These are phyloP conservation scores for Diceros bicornis DNA, from an alignment of 2,797 vertebrate genomes.

Conservation along the genomic window DNA sequence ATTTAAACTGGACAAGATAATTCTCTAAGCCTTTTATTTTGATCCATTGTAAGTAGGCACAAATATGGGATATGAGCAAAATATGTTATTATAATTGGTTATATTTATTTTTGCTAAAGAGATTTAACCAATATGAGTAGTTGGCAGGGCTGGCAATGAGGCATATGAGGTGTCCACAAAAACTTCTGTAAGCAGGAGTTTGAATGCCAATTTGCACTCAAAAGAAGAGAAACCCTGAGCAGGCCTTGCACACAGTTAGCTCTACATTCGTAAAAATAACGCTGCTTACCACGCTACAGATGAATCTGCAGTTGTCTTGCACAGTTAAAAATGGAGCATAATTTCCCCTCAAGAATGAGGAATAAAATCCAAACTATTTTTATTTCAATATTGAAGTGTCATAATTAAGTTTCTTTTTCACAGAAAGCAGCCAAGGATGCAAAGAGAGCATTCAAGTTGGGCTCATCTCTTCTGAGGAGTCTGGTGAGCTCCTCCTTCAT, in stretches of 20 bases:
- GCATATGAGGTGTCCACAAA: not conserved
- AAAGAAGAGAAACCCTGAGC: conserved; percentile 24
- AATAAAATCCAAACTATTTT: conserved; percentile 77
- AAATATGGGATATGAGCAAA: not conserved
- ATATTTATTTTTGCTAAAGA: conserved; percentile 36
- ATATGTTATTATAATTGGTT: not conserved
- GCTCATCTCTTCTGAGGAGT: not conserved
- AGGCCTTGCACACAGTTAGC: not conserved
- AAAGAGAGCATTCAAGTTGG: conserved; percentile 9
- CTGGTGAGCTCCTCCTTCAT: not conserved
- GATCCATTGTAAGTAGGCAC: not conserved
- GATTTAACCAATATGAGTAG: not conserved
- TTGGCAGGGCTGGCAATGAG: not conserved
- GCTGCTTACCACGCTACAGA: conserved; percentile 20
- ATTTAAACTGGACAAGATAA: conserved; percentile 7
- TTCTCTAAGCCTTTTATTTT: conserved; percentile 42
- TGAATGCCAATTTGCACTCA: not conserved
- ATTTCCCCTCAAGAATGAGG: conserved; percentile 62
- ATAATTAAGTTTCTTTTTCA: conserved; percentile 74
- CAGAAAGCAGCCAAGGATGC: conserved; percentile 32
- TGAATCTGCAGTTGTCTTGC: conserved; percentile 66
- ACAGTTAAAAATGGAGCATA: conserved; percentile 65
- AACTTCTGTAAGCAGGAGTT: not conserved
- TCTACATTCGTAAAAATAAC: conserved; percentile 68
- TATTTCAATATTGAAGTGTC: conserved; percentile 80